A percentile compares a stretch with the other conserved stretches of the same genome.
phyloP scores from a whole-genome alignment of 1,140 invertebrate species.

The Diuraphis noxia region DNA sequence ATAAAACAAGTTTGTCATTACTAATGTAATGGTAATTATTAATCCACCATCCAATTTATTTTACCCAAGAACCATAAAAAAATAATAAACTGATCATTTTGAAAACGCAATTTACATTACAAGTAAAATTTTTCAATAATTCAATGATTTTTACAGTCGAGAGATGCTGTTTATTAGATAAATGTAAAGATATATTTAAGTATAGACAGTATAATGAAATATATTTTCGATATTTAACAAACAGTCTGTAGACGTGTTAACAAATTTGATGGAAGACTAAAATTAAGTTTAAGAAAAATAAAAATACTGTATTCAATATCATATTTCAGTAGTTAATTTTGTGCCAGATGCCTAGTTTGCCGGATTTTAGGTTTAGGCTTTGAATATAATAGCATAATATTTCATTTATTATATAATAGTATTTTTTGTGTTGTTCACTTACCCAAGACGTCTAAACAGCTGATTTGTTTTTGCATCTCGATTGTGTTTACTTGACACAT shows the following conservation, averaged over 20 bases:
- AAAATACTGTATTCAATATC: too few species aligned
- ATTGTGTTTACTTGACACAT: constrained; percentile 89
- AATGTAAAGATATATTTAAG: neutral
- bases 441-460: constrained; percentile 72
- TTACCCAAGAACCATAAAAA: neutral
- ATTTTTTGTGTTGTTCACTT: neutral
- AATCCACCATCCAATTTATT: neutral
- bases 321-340: too few species aligned
- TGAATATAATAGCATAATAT: neutral
- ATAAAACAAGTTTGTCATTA: neutral
- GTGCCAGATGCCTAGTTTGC: neutral
- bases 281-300: too few species aligned
- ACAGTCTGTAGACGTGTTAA: neutral
- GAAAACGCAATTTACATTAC: too few species aligned
- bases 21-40: neutral
- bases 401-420: neutral
- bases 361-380: neutral
- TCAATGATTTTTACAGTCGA: too few species aligned
- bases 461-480: constrained; percentile 84
- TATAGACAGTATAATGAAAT: too few species aligned
- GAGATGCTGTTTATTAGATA: too few species aligned
- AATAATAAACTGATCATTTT: neutral
- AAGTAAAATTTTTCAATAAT: neutral
- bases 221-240: neutral
- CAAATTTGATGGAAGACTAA: neutral